Percentiles rank a stretch among this genome's conserved stretches.
Evolutionary conservation across 1,140 invertebrate species (phyloP).

Genomic region (Drosophila orosa): DNA sequence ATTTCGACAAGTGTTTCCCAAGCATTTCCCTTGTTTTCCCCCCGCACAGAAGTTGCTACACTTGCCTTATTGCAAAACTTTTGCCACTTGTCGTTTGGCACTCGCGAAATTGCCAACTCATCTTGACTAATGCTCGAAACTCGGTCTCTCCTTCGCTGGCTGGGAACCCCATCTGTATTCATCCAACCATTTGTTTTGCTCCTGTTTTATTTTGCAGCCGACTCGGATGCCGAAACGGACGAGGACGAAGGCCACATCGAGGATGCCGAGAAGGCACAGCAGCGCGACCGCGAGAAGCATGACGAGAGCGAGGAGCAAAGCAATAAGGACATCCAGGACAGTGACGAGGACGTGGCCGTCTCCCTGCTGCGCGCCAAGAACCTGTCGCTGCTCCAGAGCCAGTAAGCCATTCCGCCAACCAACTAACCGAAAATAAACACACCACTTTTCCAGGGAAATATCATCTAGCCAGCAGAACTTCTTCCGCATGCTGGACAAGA

Average conservation of each 20-base stretch:
- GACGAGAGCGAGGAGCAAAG: slow-evolving; percentile 80
- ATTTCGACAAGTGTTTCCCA: slow-evolving; percentile 32
- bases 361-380: slow-evolving; percentile 83
- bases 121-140: slow-evolving; percentile 51
- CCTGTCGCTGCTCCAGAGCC: slow-evolving; percentile 82
- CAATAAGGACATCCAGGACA: slow-evolving; percentile 82
- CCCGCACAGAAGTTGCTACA: slow-evolving; percentile 23
- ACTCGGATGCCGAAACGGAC: slow-evolving; percentile 83
- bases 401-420: slow-evolving; percentile 62
- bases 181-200: background rate
- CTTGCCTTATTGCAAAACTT: slow-evolving; percentile 49
- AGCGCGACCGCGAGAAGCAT: slow-evolving; percentile 79
- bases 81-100: slow-evolving; percentile 40
- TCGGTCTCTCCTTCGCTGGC: slow-evolving; percentile 12
- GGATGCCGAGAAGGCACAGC: slow-evolving; percentile 76
- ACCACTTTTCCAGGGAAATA: slow-evolving; percentile 89
- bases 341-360: slow-evolving; percentile 82
- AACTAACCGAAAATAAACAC: slow-evolving; percentile 27
- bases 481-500: slow-evolving; percentile 95
- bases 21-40: slow-evolving; percentile 2
- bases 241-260: slow-evolving; percentile 84
- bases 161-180: slow-evolving; percentile 12
- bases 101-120: slow-evolving; percentile 47
- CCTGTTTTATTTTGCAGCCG: slow-evolving; percentile 48
- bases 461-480: slow-evolving; percentile 94